These are phyloP conservation scores for Turritopsis rubra DNA, from an alignment of 30 jellyfish, hydroid and myxozoan genomes.

Conservation along the genomic window DNA sequence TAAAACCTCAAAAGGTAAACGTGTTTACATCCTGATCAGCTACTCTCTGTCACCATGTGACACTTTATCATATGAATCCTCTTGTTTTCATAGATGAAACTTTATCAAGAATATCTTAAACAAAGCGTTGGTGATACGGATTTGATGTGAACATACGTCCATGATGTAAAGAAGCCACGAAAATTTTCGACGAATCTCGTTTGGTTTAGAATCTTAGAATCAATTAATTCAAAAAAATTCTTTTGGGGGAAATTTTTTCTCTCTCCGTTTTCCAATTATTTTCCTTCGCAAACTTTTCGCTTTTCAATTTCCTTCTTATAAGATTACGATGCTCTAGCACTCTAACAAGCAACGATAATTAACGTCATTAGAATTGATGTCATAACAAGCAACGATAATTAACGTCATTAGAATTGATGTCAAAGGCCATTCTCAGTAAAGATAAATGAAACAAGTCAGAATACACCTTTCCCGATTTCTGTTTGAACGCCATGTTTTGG, in stretches of 20 bases:
- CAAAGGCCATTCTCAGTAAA: too few relatives aligned
- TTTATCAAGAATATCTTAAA: conserved; percentile 68
- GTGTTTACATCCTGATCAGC: too few relatives aligned
- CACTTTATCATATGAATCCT: background rate
- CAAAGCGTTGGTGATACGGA: conserved; percentile 95
- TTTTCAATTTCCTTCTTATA: background rate
- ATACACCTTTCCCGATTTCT: too few relatives aligned
- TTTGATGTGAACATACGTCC: conserved; percentile 6
- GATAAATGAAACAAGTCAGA: too few relatives aligned
- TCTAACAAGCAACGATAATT: too few relatives aligned
- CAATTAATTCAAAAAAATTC: background rate
- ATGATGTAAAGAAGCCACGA: background rate
- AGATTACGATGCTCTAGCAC: too few relatives aligned
- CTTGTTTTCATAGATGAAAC: conserved; percentile 51
- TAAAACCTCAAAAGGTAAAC: conserved; percentile 85
- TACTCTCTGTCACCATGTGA: background rate
- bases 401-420: too few relatives aligned
- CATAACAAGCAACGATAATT: too few relatives aligned
- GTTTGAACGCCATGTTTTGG: too few relatives aligned
- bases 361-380: too few relatives aligned
- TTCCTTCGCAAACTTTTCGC: background rate
- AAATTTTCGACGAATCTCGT: background rate
- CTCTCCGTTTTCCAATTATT: background rate
- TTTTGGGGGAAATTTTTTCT: background rate
- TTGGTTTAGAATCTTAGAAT: background rate